Evolutionary conservation across 2,888 invertebrate species (phyloP).

Genomic region (Pseudococcus longispinus): DNA sequence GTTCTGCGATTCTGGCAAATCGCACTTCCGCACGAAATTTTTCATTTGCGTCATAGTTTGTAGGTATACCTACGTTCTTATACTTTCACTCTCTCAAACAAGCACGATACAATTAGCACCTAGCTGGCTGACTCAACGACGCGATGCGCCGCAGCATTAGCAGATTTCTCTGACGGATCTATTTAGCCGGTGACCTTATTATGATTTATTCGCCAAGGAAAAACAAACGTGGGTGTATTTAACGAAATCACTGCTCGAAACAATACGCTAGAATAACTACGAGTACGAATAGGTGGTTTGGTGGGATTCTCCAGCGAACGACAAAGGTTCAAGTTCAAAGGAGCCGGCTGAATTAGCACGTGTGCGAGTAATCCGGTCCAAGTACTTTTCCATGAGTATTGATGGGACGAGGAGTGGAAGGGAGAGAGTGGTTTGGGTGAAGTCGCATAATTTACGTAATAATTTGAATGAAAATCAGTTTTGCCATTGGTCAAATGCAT

Average conservation of each 20-base stretch:
- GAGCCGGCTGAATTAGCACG: neutral
- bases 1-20: neutral
- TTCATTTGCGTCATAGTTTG: constrained; percentile 19
- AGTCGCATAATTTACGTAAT: neutral
- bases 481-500: too few species aligned
- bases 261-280: neutral
- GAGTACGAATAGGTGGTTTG: neutral
- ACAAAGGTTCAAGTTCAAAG: neutral
- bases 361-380: neutral
- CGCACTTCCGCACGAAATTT: neutral
- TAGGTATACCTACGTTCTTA: neutral
- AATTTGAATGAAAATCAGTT: too few species aligned
- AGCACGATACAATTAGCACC: constrained; percentile 3
- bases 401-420: neutral
- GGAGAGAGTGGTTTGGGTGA: neutral
- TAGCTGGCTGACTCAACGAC: neutral
- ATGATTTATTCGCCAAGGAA: neutral
- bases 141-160: neutral
- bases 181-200: constrained; percentile 18
- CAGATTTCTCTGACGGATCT: constrained; percentile 16
- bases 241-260: neutral
- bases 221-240: neutral
- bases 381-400: neutral
- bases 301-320: neutral
- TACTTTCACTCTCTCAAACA: constrained; percentile 7